Evolutionary conservation across 2,888 invertebrate species (phyloP).

Genomic region (Lycia hirtaria): DNA sequence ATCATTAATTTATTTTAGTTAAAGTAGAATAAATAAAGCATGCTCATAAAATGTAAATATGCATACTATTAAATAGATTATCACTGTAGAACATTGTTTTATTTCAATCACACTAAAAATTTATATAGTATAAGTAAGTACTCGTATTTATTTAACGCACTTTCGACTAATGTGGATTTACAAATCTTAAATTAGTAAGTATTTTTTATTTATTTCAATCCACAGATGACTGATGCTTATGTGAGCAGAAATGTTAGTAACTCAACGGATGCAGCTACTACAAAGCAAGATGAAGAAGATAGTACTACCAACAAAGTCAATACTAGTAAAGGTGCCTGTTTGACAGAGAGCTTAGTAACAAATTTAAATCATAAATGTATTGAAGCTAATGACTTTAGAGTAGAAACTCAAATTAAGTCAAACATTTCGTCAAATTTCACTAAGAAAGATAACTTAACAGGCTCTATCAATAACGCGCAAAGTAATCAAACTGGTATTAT

Average conservation of each 20-base stretch:
- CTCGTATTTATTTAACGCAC: neutral
- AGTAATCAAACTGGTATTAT: conserved; percentile 38
- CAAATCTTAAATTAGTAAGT: neutral
- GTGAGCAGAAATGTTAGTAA: conserved; percentile 43
- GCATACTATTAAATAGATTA: conserved; percentile 36
- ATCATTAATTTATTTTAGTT: conserved; percentile 37
- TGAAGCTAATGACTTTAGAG: conserved; percentile 27
- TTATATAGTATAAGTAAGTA: neutral
- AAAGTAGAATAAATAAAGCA: conserved; percentile 31
- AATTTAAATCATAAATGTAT: conserved; percentile 34
- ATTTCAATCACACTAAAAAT: conserved; percentile 16
- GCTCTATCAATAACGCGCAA: conserved; percentile 12
- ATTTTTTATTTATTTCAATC: conserved; percentile 34
- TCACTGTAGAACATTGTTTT: conserved; percentile 42
- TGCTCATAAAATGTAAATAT: conserved; percentile 30
- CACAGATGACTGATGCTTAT: conserved; percentile 69
- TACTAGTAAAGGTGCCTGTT: conserved; percentile 3
- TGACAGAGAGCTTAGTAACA: neutral
- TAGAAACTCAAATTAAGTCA: conserved; percentile 5
- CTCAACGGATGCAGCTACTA: conserved; percentile 29
- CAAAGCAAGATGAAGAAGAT: conserved; percentile 10
- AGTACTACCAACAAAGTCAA: conserved; percentile 32
- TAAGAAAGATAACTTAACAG: conserved; percentile 6
- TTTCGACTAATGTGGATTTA: neutral
- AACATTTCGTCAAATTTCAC: conserved; percentile 3